Evolutionary conservation across 2,113 vertebrate genomes (phyloP).

Genomic region (Ammodytes marinus): DNA sequence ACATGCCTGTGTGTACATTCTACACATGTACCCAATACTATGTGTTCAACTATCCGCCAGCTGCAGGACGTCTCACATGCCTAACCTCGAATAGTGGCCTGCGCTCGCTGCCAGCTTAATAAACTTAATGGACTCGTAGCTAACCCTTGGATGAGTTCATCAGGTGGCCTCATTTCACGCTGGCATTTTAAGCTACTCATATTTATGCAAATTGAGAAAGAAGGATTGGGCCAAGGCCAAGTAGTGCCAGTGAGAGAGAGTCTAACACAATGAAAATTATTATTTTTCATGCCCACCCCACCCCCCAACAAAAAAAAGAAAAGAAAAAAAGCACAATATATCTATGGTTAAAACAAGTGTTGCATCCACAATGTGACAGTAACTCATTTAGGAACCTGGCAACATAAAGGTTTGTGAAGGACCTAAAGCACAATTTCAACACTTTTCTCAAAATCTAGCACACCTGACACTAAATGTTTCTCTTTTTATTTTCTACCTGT

Average conservation of each 20-base stretch:
- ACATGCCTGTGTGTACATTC: conserved; percentile 2
- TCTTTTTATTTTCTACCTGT: not conserved
- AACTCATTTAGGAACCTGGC: not conserved
- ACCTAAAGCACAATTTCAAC: not conserved
- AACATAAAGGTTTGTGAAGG: not conserved
- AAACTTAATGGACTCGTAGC: conserved; percentile 66
- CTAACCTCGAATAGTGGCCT: conserved; percentile 29
- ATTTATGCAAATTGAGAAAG: conserved; percentile 71
- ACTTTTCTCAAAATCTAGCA: not conserved
- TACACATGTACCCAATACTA: not conserved
- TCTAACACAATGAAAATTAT: not conserved
- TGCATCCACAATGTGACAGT: not conserved
- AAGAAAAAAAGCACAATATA: not conserved
- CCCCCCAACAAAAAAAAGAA: too few species aligned
- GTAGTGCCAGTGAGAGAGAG: not conserved
- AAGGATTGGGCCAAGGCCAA: conserved; percentile 35
- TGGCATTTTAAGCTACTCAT: conserved; percentile 71
- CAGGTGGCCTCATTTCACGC: conserved; percentile 67
- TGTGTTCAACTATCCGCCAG: conserved; percentile 13
- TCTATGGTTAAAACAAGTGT: not conserved
- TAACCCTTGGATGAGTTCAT: conserved; percentile 62
- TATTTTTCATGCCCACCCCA: too few species aligned
- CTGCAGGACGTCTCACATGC: conserved; percentile 24
- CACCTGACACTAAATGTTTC: not conserved
- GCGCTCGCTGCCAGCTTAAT: conserved; percentile 52